These are phyloP conservation scores for Xanthia icteritia DNA, from an alignment of 2,888 invertebrate species.

Conservation along the genomic window DNA sequence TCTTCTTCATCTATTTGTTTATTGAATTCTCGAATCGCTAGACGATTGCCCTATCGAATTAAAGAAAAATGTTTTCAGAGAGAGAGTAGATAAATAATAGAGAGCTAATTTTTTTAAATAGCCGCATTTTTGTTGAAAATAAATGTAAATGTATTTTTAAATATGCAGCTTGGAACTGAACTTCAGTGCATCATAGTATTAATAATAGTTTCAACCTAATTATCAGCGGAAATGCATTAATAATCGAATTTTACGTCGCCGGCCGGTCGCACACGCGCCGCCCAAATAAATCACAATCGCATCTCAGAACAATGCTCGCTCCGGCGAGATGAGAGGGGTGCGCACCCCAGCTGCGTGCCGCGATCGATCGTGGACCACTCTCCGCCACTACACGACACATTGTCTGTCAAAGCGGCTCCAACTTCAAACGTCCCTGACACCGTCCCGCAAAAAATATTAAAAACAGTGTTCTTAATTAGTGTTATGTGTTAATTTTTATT, in stretches of 20 bases:
- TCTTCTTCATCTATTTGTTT: constrained; percentile 20
- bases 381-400: constrained; percentile 77
- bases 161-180: constrained; percentile 29
- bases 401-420: constrained; percentile 82
- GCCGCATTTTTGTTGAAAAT: neutral
- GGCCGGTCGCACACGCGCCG: constrained; percentile 76
- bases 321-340: constrained; percentile 86
- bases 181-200: constrained; percentile 31
- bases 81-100: neutral
- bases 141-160: constrained; percentile 11
- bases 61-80: constrained; percentile 13
- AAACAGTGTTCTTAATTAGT: constrained; percentile 69
- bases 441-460: constrained; percentile 63
- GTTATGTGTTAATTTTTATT: constrained; percentile 80
- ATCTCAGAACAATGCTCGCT: constrained; percentile 85
- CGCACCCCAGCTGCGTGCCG: constrained; percentile 89
- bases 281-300: constrained; percentile 84
- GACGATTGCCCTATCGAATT: constrained; percentile 2
- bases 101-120: neutral
- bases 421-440: constrained; percentile 71
- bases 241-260: constrained; percentile 69
- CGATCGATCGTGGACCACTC: constrained; percentile 89
- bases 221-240: constrained; percentile 72
- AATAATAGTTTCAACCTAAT: constrained; percentile 63
- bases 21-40: constrained; percentile 14